These are phyloP conservation scores for Chloroclystis v-ata DNA, from an alignment of 2,888 invertebrate species.

Conservation along the genomic window DNA sequence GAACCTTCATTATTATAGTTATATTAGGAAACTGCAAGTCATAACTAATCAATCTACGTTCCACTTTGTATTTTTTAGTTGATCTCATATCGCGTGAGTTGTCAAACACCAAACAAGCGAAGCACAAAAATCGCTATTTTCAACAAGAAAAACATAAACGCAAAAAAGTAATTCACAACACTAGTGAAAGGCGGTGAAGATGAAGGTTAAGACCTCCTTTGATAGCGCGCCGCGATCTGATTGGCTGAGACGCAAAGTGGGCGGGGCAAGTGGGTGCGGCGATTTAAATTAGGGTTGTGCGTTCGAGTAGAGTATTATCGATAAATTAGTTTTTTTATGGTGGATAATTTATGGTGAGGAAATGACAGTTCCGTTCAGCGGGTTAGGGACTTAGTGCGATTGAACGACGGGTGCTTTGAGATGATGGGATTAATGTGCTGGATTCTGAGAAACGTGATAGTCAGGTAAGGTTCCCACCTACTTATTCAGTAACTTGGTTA, in stretches of 20 bases:
- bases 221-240: conserved; percentile 37
- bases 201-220: conserved; percentile 44
- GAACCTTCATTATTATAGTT: too few species aligned
- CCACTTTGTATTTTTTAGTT: conserved; percentile 18
- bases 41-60: conserved; percentile 25
- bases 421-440: background rate
- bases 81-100: conserved; percentile 56
- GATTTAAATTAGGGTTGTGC: conserved; percentile 52
- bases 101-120: conserved; percentile 47
- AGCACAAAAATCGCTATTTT: conserved; percentile 48
- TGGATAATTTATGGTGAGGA: conserved; percentile 64
- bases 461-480: too few species aligned
- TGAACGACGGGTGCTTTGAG: conserved; percentile 41
- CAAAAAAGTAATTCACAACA: conserved; percentile 69
- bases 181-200: conserved; percentile 57
- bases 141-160: conserved; percentile 54
- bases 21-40: conserved; percentile 19
- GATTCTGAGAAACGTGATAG: too few species aligned
- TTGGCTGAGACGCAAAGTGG: conserved; percentile 52
- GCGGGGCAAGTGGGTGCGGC: conserved; percentile 57
- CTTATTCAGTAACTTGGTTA: too few species aligned
- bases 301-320: conserved; percentile 51
- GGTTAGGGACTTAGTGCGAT: conserved; percentile 37
- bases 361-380: conserved; percentile 60
- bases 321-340: conserved; percentile 60